Evolutionary conservation across 2,888 invertebrate species (phyloP), one percentile per base, ranked within the genome.

Genomic region (Scotopteryx bipunctaria): DNA sequence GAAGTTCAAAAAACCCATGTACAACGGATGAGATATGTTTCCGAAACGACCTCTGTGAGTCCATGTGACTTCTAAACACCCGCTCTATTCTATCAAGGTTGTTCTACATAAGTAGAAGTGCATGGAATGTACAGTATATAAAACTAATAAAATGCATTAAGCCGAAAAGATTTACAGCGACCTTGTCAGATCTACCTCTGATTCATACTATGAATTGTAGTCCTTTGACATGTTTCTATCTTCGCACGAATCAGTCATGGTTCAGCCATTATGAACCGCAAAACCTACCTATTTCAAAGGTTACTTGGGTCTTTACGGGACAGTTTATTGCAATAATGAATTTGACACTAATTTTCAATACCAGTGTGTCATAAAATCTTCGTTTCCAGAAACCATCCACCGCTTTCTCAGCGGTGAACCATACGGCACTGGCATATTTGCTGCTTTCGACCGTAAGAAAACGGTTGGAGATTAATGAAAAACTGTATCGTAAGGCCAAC

Each of bases 291-390:
- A 29, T 19, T n/a, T n/a, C 11, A 25, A 32, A 27, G 40, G 19
- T 19, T n/a, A n/a, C n/a, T n/a, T n/a, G n/a, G n/a, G n/a, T 16
- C 13, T 25, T 37, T 45, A 23, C 21, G 25, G 42, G 36, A 54
- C 9, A 32, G 14, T 36, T 36, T 42, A 49, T 42, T 35, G 35
- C 50, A 55, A 19, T 35, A 47, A 38, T 42, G 41, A 17, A 50
- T 50, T 38, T 42, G 50, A 43, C 55, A 42, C 45, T 51, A 56
- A 62, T 59, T 57, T 55, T 53, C 48, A 42, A 46, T 49, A 17
- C n/a, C 40, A 57, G 54, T 62, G 49, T 62, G 59, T 54, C 61
- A 56, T 55, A 33, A 40, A 42, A 43, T 3, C 14, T n/a, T n/a
- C 5, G 2, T 8, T 5, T 25, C 6, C 11, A 5, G 19, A 14